Evolutionary conservation across 2,888 invertebrate genomes (phyloP), one percentile per base, ranked within the genome.

Genomic region (Caenorhabditis auriculariae): DNA sequence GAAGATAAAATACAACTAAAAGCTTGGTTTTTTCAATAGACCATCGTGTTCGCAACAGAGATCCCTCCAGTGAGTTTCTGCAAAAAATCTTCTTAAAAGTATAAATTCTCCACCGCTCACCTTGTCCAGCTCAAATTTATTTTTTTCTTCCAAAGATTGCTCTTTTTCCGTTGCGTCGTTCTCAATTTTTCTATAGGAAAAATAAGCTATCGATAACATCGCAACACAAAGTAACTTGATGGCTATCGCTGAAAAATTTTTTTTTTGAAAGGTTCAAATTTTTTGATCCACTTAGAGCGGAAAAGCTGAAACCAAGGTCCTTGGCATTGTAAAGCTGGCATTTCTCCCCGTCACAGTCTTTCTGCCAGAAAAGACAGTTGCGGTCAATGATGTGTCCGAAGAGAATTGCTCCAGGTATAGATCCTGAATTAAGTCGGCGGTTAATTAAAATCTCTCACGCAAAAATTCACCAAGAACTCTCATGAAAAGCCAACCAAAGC

Each of bases 401-500:
- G 0, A 62, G 44, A 39, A 69, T 58, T 9, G 66, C 72, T 4
- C 72, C 72, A 1, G 72, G 72, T 27, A 72, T 67, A 43, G 66
- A 66, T 42, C 69, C 69, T 52, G 24, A 32, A 53, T 9, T n/a
- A 23, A 24, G 23, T 24, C 15, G n/a, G n/a, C n/a, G n/a, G n/a
- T n/a, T n/a, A n/a, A n/a, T n/a, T n/a, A n/a, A n/a, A n/a, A n/a
- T n/a, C n/a, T n/a, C n/a, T n/a, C n/a, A n/a, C n/a, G 9, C 35
- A 41, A 42, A 39, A 39, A 39, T 39, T 38, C 6, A 61, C 65
- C 66, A 12, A 58, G 46, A 32, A 65, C 61, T 19, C 72, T 51
- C 72, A 72, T 72, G 57, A 60, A 69, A 6, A 72, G 39, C 72
- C 72, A 72, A 2, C 69, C 69, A 28, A 67, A 68, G 38, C 72